A percentile compares a stretch with the other conserved stretches of the same genome.
Conservation (phyloP, 2,888 invertebrate species). For the Cactoblastis cactorum region DNA sequence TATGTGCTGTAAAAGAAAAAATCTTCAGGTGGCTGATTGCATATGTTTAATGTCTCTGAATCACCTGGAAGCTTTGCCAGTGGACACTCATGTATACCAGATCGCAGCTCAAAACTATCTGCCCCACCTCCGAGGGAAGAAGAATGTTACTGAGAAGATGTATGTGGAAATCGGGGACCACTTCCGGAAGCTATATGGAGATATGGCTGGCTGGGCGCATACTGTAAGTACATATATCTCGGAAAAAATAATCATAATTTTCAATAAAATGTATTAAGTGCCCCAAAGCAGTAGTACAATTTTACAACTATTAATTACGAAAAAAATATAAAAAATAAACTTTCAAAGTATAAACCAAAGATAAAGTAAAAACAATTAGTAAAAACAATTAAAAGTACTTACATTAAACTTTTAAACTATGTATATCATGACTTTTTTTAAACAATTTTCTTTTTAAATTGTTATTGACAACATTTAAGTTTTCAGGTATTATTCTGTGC, state of each 20-base stretch:
- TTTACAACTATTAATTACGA: no score
- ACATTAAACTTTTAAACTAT: no score
- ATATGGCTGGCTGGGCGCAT: constrained; percentile 96
- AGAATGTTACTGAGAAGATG: constrained; percentile 88
- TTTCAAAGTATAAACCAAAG: no score
- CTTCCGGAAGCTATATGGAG: constrained; percentile 90
- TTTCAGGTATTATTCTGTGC: constrained; percentile 88
- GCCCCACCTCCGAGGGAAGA: constrained; percentile 85
- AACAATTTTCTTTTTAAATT: no score
- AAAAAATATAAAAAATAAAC: no score
- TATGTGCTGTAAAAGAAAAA: no score
- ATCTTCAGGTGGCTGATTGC: constrained; percentile 95
- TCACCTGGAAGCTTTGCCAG: constrained; percentile 92
- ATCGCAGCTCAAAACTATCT: constrained; percentile 90
- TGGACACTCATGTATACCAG: constrained; percentile 97
- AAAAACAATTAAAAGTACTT: no score
- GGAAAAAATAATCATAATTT: no score
- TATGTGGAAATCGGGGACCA: constrained; percentile 92
- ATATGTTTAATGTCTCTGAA: constrained; percentile 97
- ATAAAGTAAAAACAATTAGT: no score
- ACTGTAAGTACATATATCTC: constrained; percentile 82
- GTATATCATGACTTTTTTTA: no score
- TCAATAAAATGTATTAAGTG: no score
- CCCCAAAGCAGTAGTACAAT: no score
- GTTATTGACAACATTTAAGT: constrained; percentile 6